Evolutionary conservation across 2,113 vertebrate genomes (phyloP).

Genomic region (Semnornis frantzii): DNA sequence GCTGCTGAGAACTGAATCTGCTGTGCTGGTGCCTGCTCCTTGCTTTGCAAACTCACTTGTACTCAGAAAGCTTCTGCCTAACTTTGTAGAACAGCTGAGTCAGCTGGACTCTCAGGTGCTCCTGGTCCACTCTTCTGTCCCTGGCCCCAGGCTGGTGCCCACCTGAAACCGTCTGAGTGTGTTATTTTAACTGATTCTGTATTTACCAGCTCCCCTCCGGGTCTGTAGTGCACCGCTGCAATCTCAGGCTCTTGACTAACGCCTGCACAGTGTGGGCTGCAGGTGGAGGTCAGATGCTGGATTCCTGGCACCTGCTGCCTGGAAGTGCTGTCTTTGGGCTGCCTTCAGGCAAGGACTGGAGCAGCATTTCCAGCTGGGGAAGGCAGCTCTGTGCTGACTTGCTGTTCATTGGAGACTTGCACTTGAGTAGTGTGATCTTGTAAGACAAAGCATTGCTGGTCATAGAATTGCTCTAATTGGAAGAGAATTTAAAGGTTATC

Average conservation of each 20-base stretch:
- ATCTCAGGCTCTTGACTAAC: accelerated
- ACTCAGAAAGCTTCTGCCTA: neutral
- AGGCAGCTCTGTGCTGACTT: neutral
- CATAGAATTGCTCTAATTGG: too few relatives aligned
- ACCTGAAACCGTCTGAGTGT: accelerated
- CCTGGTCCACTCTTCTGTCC: neutral
- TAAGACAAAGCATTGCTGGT: neutral
- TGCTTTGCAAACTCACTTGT: neutral
- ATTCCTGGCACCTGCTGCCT: neutral
- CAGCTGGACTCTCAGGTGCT: neutral
- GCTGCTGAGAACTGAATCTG: neutral
- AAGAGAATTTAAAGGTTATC: too few relatives aligned
- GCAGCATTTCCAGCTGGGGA: neutral
- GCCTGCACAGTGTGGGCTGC: neutral
- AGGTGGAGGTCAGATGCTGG: neutral
- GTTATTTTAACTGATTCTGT: neutral
- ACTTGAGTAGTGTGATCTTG: neutral
- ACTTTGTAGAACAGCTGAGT: neutral
- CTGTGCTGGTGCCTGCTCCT: neutral
- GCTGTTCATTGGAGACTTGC: neutral
- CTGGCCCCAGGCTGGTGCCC: accelerated
- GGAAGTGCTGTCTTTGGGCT: neutral
- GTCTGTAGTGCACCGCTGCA: accelerated
- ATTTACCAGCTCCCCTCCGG: neutral
- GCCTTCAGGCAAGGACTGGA: neutral